Percentiles rank a stretch among this genome's conserved stretches.
These are phyloP conservation scores for Henricia sp. DNA, from an alignment of 53 echinoderm and acorn worm species.

Conservation along the genomic window DNA sequence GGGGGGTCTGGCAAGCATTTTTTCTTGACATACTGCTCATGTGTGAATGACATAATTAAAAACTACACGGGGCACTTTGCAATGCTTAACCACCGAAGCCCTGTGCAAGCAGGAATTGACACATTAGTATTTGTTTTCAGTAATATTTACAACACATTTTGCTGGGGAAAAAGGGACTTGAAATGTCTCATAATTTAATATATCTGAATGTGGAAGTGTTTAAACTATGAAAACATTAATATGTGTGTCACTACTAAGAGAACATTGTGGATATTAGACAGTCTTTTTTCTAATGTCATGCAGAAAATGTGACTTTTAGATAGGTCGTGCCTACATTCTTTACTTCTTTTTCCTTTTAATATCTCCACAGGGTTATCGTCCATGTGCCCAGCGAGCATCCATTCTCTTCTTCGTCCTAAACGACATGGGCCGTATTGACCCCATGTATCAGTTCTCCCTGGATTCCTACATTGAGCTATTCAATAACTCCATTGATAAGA, in stretches of 20 bases:
- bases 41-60: too few species aligned
- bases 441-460: slow-evolving; percentile 99
- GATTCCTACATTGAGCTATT: slow-evolving; percentile 97
- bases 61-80: too few species aligned
- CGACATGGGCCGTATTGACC: slow-evolving; percentile 96
- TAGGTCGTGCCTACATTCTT: background rate
- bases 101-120: too few species aligned
- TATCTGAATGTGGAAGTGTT: background rate
- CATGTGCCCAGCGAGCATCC: slow-evolving; percentile 95
- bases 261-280: too few species aligned
- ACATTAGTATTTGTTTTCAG: too few species aligned
- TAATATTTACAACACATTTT: too few species aligned
- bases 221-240: background rate
- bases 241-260: background rate
- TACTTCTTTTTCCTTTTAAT: background rate
- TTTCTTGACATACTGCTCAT: too few species aligned
- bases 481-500: slow-evolving; percentile 96
- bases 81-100: too few species aligned
- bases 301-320: too few species aligned
- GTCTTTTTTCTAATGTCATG: background rate
- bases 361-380: slow-evolving; percentile 83
- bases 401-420: slow-evolving; percentile 98
- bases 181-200: background rate
- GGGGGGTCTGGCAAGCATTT: too few species aligned
- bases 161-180: too few species aligned